A percentile compares a stretch with the other conserved stretches of the same genome.
These are phyloP conservation scores for Lacanobia oleracea DNA, from an alignment of 2,888 invertebrate species.

Conservation along the genomic window DNA sequence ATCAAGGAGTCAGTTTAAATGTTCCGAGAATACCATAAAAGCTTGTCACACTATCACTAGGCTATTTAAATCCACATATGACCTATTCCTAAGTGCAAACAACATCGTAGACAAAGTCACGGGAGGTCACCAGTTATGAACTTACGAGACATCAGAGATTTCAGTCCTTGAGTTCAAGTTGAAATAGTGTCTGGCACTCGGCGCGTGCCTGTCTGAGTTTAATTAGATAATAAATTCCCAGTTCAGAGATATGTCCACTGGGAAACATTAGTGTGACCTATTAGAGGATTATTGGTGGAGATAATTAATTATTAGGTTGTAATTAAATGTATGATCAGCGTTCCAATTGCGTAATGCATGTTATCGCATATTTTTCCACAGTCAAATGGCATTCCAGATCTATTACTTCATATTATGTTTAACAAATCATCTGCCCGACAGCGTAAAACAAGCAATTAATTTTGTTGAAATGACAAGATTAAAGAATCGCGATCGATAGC, in stretches of 20 bases:
- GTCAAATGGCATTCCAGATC: too few species aligned
- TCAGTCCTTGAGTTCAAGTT: slow-evolving; percentile 46
- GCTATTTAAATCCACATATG: not conserved
- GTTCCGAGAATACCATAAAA: not conserved
- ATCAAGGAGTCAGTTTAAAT: not conserved
- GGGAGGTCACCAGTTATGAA: slow-evolving; percentile 34
- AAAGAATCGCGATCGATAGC: too few species aligned
- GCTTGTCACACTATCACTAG: not conserved
- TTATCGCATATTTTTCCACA: too few species aligned
- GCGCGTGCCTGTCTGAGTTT: slow-evolving; percentile 31
- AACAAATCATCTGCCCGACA: too few species aligned
- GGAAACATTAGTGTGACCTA: slow-evolving; percentile 22
- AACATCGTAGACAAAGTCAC: slow-evolving; percentile 23
- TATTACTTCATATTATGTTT: too few species aligned
- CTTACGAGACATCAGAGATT: slow-evolving; percentile 43
- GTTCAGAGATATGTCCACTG: slow-evolving; percentile 17
- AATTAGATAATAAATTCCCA: slow-evolving; percentile 48
- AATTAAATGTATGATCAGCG: slow-evolving; percentile 5
- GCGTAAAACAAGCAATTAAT: too few species aligned
- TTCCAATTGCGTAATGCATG: not conserved
- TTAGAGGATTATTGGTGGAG: slow-evolving; percentile 1
- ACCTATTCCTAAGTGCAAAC: not conserved
- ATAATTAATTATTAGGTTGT: slow-evolving; percentile 19
- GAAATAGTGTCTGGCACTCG: slow-evolving; percentile 41
- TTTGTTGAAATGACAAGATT: too few species aligned